phyloP scores from a whole-genome alignment of 2,113 vertebrate genomes.

The Halcyon senegalensis region DNA sequence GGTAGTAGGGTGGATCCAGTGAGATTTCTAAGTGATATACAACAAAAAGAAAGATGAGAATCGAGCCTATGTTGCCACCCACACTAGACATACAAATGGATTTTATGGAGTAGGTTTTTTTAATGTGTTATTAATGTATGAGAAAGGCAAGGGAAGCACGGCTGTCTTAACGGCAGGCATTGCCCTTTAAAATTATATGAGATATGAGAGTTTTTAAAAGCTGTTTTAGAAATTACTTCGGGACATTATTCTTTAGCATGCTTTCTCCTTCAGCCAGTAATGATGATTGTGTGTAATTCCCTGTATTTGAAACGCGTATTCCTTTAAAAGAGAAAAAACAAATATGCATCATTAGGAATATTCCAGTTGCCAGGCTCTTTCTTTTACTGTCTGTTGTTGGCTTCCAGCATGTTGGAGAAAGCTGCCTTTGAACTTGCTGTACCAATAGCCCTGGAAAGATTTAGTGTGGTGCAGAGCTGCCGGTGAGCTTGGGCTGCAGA shows the following conservation, averaged over 20 bases:
- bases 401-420: neutral
- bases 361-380: neutral
- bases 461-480: neutral
- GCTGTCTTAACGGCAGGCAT: neutral
- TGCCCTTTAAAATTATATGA: neutral
- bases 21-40: neutral
- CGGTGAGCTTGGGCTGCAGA: neutral
- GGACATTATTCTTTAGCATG: neutral
- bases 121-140: constrained; percentile 23
- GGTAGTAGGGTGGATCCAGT: neutral
- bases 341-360: neutral
- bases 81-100: constrained; percentile 1
- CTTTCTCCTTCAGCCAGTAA: neutral
- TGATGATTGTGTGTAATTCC: constrained; percentile 9
- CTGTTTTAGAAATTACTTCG: constrained; percentile 19
- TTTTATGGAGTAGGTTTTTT: neutral
- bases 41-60: neutral
- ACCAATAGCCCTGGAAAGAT: neutral
- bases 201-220: constrained; percentile 18
- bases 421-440: neutral
- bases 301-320: neutral
- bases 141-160: neutral
- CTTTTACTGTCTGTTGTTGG: neutral
- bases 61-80: neutral
- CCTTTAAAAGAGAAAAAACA: neutral